Evolutionary conservation across 2,113 vertebrate species (phyloP).

Genomic region (Megaceryle maxima): DNA sequence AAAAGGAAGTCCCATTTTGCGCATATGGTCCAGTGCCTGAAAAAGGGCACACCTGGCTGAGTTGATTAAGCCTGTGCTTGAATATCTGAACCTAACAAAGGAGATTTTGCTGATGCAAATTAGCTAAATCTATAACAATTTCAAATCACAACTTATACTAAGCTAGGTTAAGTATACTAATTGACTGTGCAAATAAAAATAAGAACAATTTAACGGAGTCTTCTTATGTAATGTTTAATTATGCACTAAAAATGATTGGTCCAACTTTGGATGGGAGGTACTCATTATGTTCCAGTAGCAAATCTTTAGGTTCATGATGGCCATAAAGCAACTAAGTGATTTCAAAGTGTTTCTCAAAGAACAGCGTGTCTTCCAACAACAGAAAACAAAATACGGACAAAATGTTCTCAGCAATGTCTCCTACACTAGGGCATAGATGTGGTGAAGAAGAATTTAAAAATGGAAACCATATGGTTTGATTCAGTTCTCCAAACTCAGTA

Average conservation of each 20-base stretch:
- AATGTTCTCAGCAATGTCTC: slow-evolving; percentile 29
- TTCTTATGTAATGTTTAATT: neutral
- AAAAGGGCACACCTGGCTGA: neutral
- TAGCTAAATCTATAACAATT: neutral
- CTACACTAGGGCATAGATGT: neutral
- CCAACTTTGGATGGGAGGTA: neutral
- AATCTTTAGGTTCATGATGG: neutral
- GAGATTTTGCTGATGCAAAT: neutral
- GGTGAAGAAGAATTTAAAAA: slow-evolving; percentile 48
- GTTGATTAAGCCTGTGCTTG: neutral
- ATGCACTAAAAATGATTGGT: neutral
- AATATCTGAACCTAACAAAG: neutral
- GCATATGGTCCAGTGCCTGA: neutral
- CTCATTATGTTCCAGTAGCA: neutral
- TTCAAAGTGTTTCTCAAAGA: neutral
- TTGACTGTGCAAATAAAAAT: neutral
- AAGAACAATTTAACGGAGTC: neutral
- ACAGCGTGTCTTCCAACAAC: slow-evolving; percentile 6
- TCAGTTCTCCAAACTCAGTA: neutral
- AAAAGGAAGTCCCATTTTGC: neutral
- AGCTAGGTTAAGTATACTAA: neutral
- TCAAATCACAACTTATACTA: neutral
- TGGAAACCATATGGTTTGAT: slow-evolving; percentile 54
- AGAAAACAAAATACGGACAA: slow-evolving; percentile 30
- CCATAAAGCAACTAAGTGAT: neutral